phyloP scores from a whole-genome alignment of 2,888 invertebrate genomes.

The Philaethria dido region DNA sequence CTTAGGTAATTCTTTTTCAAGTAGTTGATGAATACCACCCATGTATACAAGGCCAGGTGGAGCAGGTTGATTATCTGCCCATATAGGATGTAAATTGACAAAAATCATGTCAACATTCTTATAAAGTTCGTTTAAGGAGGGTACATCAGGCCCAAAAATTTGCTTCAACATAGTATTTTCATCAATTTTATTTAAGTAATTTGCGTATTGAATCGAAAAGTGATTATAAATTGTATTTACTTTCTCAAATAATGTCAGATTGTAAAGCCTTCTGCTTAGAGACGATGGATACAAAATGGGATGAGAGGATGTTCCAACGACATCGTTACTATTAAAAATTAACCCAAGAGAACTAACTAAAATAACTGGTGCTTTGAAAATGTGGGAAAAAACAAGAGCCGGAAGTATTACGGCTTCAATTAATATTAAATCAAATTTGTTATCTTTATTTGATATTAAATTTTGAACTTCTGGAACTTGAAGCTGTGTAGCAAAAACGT shows the following conservation, averaged over 20 bases:
- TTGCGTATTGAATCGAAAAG: conserved; percentile 28
- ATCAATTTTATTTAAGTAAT: conserved; percentile 29
- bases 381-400: conserved; percentile 52
- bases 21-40: conserved; percentile 68
- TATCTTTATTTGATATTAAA: conserved; percentile 40
- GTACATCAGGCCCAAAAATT: conserved; percentile 50
- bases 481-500: conserved; percentile 43
- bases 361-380: conserved; percentile 56
- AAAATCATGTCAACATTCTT: conserved; percentile 64
- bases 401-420: conserved; percentile 51
- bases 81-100: conserved; percentile 64
- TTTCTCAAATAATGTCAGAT: conserved; percentile 54
- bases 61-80: conserved; percentile 60
- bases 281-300: conserved; percentile 51
- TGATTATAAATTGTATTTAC: conserved; percentile 46
- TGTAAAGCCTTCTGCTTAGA: conserved; percentile 45
- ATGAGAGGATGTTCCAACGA: conserved; percentile 52
- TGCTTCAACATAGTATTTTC: conserved; percentile 45
- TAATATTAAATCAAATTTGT: conserved; percentile 55
- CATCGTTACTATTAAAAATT: conserved; percentile 41
- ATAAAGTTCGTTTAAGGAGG: conserved; percentile 47
- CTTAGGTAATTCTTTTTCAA: conserved; percentile 61
- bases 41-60: conserved; percentile 66
- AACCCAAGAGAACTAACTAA: conserved; percentile 52
- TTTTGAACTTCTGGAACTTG: conserved; percentile 39